Base-by-base conservation (phyloP, 2,797 vertebrate genomes). In the Melanogrammus aeglefinus region DNA sequence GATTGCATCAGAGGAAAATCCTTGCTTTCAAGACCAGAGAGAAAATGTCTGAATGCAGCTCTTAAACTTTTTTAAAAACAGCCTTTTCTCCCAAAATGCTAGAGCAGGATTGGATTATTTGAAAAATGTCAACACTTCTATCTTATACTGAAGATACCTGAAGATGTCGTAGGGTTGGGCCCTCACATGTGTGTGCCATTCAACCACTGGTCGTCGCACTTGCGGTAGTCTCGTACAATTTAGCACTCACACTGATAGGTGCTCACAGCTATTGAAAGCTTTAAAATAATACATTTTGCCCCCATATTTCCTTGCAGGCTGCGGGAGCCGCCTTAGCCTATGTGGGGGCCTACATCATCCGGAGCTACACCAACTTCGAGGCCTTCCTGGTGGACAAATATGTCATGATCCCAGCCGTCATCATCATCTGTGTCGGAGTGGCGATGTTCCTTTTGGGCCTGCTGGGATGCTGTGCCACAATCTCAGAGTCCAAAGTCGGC, bases 381-480 rank as follows among this genome's bases (percentile, higher is more conserved):
- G 87, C 82, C 82, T 95, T 96, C 79, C 82, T 95, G 79, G 91
- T 94, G 77, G 92, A 96, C 90, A 92, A 91, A 70, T 90, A 92
- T 16, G 88, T 89, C 0, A 71, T 96, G 74, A 76, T 96, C 77
- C 95, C 95, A 0, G 94, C 95, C 0, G 86, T 79, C 0, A 94
- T 95, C 85, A 93, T 96, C 16, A 90, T 96, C 0, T 81, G 79
- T 0, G 80, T 94, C 36, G 94, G 95, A 0, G 86, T 92, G 31
- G 82, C 94, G 33, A 95, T 96, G 95, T 92, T 97, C 81, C 0
- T 94, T 77, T 92, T 97, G 0, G 96, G 96, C 0, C 63, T 95
- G 39, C 76, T 96, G 9, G 97, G 97, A 88, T 97, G 96, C 91
- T 96, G 93, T 31, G 88, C 96, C 77, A 96, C 96, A 0, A 73